phyloP scores from a whole-genome alignment of 1,140 invertebrate genomes.

The Maconellicoccus hirsutus region DNA sequence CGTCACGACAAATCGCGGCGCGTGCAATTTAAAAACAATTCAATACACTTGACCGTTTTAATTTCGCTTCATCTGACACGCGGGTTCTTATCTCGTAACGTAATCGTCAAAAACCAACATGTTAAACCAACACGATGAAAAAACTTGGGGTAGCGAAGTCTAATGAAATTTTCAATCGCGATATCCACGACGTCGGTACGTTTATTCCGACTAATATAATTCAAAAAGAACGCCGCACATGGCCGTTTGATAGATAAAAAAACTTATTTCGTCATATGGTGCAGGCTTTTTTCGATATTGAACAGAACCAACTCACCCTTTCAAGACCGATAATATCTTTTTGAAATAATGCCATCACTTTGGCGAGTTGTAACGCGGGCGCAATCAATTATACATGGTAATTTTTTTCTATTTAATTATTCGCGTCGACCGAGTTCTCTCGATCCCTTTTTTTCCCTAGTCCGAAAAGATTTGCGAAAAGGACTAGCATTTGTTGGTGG shows the following conservation, averaged over 20 bases:
- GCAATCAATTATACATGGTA: constrained; percentile 4
- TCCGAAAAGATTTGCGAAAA: too few relatives aligned
- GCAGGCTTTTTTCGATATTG: not conserved
- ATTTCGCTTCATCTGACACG: too few relatives aligned
- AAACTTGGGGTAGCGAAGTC: constrained; percentile 2
- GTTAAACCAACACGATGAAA: not conserved
- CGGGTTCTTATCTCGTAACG: too few relatives aligned
- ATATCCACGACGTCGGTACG: not conserved
- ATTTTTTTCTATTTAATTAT: constrained; percentile 2
- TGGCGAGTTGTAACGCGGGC: not conserved
- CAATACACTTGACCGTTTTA: too few relatives aligned
- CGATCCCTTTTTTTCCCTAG: not conserved
- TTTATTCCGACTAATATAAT: not conserved
- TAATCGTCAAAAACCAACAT: too few relatives aligned
- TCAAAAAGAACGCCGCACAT: constrained; percentile 3
- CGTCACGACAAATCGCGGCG: too few relatives aligned
- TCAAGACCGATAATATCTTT: not conserved
- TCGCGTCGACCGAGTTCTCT: not conserved
- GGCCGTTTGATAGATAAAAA: constrained; percentile 8
- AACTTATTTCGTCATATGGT: not conserved
- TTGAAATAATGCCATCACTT: constrained; percentile 9
- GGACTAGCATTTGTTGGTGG: not conserved
- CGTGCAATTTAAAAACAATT: too few relatives aligned
- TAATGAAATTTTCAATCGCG: not conserved
- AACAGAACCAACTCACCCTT: not conserved